These are phyloP conservation scores for Lepidochrysops patricia DNA, from an alignment of 2,888 invertebrate genomes.

Conservation along the genomic window DNA sequence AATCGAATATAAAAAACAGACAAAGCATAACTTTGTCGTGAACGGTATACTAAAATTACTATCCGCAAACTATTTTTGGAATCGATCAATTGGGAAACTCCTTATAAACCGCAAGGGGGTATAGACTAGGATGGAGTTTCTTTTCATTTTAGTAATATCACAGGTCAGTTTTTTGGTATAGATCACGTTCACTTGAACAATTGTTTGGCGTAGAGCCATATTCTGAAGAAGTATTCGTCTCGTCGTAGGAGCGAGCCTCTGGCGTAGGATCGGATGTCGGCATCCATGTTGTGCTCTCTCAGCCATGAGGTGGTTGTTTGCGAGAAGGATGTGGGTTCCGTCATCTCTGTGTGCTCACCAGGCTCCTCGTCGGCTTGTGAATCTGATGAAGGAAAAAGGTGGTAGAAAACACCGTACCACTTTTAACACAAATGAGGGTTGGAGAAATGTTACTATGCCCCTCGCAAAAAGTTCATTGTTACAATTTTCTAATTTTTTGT, in stretches of 20 bases:
- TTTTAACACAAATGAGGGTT: no score
- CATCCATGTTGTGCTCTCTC: slow-evolving; percentile 94
- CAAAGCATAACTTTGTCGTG: slow-evolving; percentile 20
- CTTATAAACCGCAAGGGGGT: background rate
- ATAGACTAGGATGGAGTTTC: slow-evolving; percentile 8
- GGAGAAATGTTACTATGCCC: no score
- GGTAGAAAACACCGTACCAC: background rate
- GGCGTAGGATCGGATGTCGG: slow-evolving; percentile 93
- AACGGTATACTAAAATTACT: slow-evolving; percentile 24
- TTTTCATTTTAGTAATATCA: slow-evolving; percentile 52
- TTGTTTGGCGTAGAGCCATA: slow-evolving; percentile 91
- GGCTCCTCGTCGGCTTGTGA: slow-evolving; percentile 58
- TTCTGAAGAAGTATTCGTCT: slow-evolving; percentile 96
- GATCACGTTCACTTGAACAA: slow-evolving; percentile 78
- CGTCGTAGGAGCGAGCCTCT: slow-evolving; percentile 86
- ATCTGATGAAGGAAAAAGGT: slow-evolving; percentile 32
- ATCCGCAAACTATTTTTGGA: slow-evolving; percentile 16
- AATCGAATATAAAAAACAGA: slow-evolving; percentile 21
- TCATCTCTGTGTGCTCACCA: slow-evolving; percentile 76
- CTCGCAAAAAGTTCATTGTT: no score
- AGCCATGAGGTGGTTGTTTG: slow-evolving; percentile 96
- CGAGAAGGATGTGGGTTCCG: slow-evolving; percentile 89
- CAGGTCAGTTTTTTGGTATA: slow-evolving; percentile 38
- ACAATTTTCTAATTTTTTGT: no score
- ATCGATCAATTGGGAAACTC: slow-evolving; percentile 7